Percentiles rank a stretch among this genome's conserved stretches.
phyloP scores from a whole-genome alignment of 2,888 invertebrate species.

The Polylopha cassiicola region DNA sequence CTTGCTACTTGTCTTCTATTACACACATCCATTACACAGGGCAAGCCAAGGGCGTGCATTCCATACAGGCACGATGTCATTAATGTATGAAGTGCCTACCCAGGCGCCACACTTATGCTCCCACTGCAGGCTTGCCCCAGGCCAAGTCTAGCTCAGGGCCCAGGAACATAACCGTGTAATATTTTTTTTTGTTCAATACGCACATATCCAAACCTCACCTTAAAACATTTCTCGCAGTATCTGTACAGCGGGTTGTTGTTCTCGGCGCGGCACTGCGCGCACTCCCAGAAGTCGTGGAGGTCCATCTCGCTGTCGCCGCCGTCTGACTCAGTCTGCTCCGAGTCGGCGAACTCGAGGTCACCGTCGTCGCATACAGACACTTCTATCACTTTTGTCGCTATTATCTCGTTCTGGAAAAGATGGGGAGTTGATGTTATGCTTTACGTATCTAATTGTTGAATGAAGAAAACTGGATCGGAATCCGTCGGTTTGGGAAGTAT shows the following conservation, averaged over 20 bases:
- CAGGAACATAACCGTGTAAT: too few relatives aligned
- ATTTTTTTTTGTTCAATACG: not conserved
- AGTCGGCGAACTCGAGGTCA: constrained; percentile 62
- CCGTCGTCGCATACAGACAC: constrained; percentile 57
- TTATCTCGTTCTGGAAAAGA: constrained; percentile 60
- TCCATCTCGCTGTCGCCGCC: constrained; percentile 72
- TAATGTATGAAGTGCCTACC: too few relatives aligned
- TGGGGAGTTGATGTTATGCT: not conserved
- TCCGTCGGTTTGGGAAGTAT: too few relatives aligned
- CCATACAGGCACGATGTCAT: too few relatives aligned
- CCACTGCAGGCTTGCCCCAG: too few relatives aligned
- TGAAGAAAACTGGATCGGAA: too few relatives aligned
- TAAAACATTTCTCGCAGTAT: constrained; percentile 84
- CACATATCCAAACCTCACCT: constrained; percentile 60
- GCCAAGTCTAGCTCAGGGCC: too few relatives aligned
- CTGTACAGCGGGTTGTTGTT: constrained; percentile 81
- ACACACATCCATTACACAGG: too few relatives aligned
- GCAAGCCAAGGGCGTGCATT: too few relatives aligned
- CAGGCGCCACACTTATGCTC: too few relatives aligned
- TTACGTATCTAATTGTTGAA: too few relatives aligned
- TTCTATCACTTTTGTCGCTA: constrained; percentile 57
- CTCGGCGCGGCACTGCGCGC: constrained; percentile 79
- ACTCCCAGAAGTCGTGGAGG: constrained; percentile 79
- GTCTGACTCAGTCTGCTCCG: constrained; percentile 55
- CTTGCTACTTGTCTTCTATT: too few relatives aligned